Evolutionary conservation across 1,140 invertebrate species (phyloP).

Genomic region (Arion vulgaris): DNA sequence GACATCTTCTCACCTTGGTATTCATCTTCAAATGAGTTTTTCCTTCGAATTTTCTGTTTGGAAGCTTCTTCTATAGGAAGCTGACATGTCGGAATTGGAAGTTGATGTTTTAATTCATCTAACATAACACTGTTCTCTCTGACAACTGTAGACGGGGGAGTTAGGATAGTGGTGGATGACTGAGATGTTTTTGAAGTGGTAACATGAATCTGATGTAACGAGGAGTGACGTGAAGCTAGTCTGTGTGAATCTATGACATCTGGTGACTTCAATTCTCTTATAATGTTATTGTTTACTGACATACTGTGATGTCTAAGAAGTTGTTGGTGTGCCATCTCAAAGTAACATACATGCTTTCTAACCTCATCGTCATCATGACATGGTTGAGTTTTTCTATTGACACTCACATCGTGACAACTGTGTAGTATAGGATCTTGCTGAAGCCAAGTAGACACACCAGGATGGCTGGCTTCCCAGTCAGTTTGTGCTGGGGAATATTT

Average conservation of each 20-base stretch:
- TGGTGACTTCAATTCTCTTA: neutral
- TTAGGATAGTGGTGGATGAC: neutral
- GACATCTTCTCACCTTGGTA: neutral
- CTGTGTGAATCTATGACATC: neutral
- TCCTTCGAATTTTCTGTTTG: neutral
- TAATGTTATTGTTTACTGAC: neutral
- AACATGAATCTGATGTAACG: neutral
- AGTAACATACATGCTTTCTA: neutral
- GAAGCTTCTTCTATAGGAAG: neutral
- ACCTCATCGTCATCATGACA: neutral
- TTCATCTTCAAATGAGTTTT: conserved; percentile 19
- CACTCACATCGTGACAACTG: no score
- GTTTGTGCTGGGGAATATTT: neutral
- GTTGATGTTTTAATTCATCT: neutral
- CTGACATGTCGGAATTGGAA: neutral
- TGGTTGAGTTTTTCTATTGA: neutral
- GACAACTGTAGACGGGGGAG: neutral
- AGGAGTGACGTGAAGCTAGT: neutral
- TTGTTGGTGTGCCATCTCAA: conserved; percentile 8
- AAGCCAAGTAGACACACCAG: neutral
- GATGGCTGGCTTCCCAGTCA: neutral
- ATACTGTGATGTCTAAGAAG: neutral
- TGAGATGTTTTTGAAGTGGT: neutral
- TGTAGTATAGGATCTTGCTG: neutral
- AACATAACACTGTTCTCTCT: neutral